phyloP scores from a whole-genome alignment of 2,113 vertebrate genomes.

The Laticauda laticaudata region DNA sequence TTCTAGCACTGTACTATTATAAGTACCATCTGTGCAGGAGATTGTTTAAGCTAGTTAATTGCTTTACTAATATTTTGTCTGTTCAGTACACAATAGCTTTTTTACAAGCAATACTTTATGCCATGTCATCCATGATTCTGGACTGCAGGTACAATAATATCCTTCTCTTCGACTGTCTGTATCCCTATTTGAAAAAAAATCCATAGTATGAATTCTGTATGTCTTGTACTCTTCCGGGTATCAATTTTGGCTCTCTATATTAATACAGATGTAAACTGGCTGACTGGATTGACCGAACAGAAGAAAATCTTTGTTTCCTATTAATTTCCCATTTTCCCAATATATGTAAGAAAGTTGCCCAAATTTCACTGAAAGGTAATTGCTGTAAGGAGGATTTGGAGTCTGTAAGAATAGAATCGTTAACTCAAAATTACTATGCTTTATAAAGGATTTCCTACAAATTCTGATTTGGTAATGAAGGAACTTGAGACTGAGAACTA shows the following conservation, averaged over 20 bases:
- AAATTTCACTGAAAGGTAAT: neutral
- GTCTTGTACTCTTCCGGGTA: neutral
- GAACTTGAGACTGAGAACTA: neutral
- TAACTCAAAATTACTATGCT: neutral
- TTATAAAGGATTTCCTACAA: neutral
- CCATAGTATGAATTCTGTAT: neutral
- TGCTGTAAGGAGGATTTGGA: neutral
- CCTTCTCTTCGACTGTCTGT: neutral
- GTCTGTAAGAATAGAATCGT: neutral
- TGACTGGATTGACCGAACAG: neutral
- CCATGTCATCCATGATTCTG: neutral
- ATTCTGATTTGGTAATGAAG: neutral
- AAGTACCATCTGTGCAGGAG: neutral
- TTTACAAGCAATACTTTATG: neutral
- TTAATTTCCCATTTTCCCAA: neutral
- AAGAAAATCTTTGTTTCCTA: neutral
- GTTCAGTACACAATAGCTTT: neutral
- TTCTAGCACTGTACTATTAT: neutral
- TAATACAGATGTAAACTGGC: neutral
- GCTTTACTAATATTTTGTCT: neutral
- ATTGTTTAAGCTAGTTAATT: neutral
- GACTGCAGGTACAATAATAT: neutral
- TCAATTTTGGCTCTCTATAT: neutral
- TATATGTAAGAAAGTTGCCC: neutral
- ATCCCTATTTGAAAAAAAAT: neutral